These are phyloP conservation scores for Tachystola acroxantha DNA, from an alignment of 2,888 invertebrate species.

Conservation along the genomic window DNA sequence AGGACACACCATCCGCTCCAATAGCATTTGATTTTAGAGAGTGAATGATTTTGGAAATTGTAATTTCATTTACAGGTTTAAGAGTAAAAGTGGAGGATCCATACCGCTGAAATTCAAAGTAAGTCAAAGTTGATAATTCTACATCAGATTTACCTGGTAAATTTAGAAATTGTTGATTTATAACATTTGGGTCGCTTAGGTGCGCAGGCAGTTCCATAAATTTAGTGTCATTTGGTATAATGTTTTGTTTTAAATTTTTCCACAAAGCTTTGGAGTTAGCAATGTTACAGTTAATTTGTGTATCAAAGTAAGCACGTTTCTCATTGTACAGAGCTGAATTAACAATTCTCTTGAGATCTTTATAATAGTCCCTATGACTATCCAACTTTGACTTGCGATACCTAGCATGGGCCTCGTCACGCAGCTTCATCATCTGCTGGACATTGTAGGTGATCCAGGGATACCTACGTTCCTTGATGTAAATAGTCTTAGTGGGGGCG, in stretches of 20 bases:
- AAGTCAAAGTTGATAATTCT: slow-evolving; percentile 3
- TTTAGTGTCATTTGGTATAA: neutral
- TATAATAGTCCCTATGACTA: slow-evolving; percentile 6
- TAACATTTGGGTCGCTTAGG: slow-evolving; percentile 8
- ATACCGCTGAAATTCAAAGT: slow-evolving; percentile 7
- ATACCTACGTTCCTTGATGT: neutral
- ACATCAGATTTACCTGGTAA: slow-evolving; percentile 2
- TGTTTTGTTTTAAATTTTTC: slow-evolving; percentile 12
- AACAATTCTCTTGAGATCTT: slow-evolving; percentile 8
- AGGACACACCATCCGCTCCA: slow-evolving; percentile 7
- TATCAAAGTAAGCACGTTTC: slow-evolving; percentile 11
- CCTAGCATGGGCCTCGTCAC: slow-evolving; percentile 7
- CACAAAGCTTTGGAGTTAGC: slow-evolving; percentile 8
- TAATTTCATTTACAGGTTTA: slow-evolving; percentile 1
- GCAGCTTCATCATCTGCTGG: slow-evolving; percentile 7
- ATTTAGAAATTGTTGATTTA: slow-evolving; percentile 11
- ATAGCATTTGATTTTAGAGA: slow-evolving; percentile 12
- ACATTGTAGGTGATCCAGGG: slow-evolving; percentile 13
- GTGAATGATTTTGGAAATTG: slow-evolving; percentile 7
- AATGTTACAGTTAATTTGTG: slow-evolving; percentile 7
- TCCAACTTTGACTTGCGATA: slow-evolving; percentile 2
- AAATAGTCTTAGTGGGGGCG: slow-evolving; percentile 7
- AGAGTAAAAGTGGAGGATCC: slow-evolving; percentile 5
- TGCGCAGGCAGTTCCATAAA: slow-evolving; percentile 8
- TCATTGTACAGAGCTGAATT: slow-evolving; percentile 4